Evolutionary conservation across 2,113 vertebrate species (phyloP).

Genomic region (Dromiciops gliroides): DNA sequence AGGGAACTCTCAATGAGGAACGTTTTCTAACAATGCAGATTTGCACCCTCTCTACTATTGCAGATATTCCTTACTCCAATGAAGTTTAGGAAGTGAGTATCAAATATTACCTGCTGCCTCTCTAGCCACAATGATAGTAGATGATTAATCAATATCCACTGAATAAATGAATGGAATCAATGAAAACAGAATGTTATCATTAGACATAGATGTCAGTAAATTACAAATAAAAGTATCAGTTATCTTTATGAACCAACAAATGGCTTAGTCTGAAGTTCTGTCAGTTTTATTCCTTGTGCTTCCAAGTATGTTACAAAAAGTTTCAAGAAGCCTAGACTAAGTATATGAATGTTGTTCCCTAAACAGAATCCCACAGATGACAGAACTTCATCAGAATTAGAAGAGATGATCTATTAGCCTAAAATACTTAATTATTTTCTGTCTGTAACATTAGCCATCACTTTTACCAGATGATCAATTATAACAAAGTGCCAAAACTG

Average conservation of each 20-base stretch:
- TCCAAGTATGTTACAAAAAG: conserved; percentile 36
- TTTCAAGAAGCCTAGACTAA: conserved; percentile 28
- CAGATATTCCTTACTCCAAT: neutral
- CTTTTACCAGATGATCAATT: conserved; percentile 18
- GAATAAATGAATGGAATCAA: conserved; percentile 45
- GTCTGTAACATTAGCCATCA: conserved; percentile 33
- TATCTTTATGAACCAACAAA: conserved; percentile 56
- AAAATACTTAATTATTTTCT: conserved; percentile 67
- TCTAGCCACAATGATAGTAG: neutral
- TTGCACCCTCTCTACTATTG: neutral
- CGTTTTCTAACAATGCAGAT: neutral
- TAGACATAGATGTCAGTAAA: neutral
- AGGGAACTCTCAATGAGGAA: neutral
- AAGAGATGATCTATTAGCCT: conserved; percentile 56
- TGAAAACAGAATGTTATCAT: conserved; percentile 29
- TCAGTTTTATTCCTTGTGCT: conserved; percentile 31
- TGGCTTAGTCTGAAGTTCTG: conserved; percentile 49
- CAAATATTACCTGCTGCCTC: neutral
- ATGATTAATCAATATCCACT: conserved; percentile 37
- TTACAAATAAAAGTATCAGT: conserved; percentile 42
- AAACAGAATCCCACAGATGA: conserved; percentile 33
- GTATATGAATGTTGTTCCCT: conserved; percentile 43
- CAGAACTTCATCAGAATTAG: conserved; percentile 57
- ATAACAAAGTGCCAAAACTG: conserved; percentile 38
- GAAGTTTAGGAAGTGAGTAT: neutral